Base-by-base conservation (phyloP, 2,113 vertebrate genomes). In the Cryptotis parvus region DNA sequence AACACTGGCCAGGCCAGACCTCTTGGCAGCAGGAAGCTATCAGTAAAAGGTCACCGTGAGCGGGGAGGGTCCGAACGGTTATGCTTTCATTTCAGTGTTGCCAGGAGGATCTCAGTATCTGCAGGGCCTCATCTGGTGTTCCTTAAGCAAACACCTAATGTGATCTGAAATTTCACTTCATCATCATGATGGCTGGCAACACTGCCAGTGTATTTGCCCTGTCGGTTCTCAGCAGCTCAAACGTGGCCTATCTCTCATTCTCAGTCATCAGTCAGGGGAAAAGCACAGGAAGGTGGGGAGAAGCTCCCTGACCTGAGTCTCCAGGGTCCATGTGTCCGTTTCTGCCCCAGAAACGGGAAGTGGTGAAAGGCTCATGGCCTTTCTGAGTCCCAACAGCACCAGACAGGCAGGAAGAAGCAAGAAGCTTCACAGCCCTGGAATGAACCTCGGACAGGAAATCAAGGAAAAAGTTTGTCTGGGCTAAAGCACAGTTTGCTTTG, bases 151-250 rank as follows among this genome's bases (percentile, higher is more conserved):
- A 98, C 94, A 98, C 91, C 93, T 96, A 97, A 97, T 93, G 97
- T 87, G 97, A 97, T 97, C 97, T 96, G 90, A 97, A 97, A 97
- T 97, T 97, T 97, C 96, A 97, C 92, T 98, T 97, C 95, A 97
- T 96, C 97, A 95, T 43, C 63, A 45, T 85, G 95, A 96, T 95
- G 94, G 94, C 92, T n/a, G 73, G 94, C 93, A 96, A 93, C 90
- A 93, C 70, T 94, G 72, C 61, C 87, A 43, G 87, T 49, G 76
- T 39, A 70, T 66, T 91, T 95, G 94, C 92, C 29, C 80, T 76
- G 77, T 65, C 72, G 92, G 93, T 49, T 91, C 0, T 91, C 87
- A 95, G 85, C 52, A 63, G 87, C 58, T 87, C 93, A 39, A 92
- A 94, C 74, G 18, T 33, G 92, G 43, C 93, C 94, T 39, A 24